Percentiles rank a stretch among this genome's conserved stretches.
phyloP scores from a whole-genome alignment of 64 coral and sea anemone species.

The Porites lutea region DNA sequence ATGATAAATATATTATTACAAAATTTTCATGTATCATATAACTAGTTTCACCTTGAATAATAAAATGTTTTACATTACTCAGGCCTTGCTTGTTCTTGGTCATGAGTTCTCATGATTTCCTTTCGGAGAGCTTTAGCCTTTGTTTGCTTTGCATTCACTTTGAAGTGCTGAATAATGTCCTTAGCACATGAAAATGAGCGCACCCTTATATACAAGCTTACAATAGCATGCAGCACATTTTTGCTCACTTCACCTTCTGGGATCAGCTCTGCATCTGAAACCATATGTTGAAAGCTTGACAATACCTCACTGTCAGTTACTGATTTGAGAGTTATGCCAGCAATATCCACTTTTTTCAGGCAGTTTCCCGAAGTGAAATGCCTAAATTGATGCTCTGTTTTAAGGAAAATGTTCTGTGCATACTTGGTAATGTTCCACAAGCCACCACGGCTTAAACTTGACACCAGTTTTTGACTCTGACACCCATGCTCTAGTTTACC shows the following conservation, averaged over 20 bases:
- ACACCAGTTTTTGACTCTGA: slow-evolving; percentile 27
- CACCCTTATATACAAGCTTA: slow-evolving; percentile 60
- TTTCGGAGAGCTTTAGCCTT: not conserved
- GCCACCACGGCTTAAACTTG: slow-evolving; percentile 49
- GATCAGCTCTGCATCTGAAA: slow-evolving; percentile 44
- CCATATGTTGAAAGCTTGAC: slow-evolving; percentile 43
- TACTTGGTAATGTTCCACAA: slow-evolving; percentile 45
- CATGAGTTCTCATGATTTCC: not conserved
- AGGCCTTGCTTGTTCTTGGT: too few relatives aligned
- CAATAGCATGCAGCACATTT: slow-evolving; percentile 48
- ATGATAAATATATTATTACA: too few relatives aligned
- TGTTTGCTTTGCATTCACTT: not conserved
- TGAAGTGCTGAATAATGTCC: not conserved
- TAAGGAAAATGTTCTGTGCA: slow-evolving; percentile 45
- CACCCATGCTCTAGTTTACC: not conserved
- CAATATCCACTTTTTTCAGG: slow-evolving; percentile 16
- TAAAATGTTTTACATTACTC: too few relatives aligned
- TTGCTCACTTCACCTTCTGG: slow-evolving; percentile 51
- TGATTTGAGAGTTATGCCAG: slow-evolving; percentile 27
- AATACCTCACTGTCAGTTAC: slow-evolving; percentile 47
- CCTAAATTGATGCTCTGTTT: slow-evolving; percentile 61
- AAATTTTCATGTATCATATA: too few relatives aligned
- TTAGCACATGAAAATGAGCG: slow-evolving; percentile 44
- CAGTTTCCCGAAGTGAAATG: not conserved
- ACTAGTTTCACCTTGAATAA: too few relatives aligned